Evolutionary conservation across 2,797 vertebrate species (phyloP).

Genomic region (Apogon talboti): DNA sequence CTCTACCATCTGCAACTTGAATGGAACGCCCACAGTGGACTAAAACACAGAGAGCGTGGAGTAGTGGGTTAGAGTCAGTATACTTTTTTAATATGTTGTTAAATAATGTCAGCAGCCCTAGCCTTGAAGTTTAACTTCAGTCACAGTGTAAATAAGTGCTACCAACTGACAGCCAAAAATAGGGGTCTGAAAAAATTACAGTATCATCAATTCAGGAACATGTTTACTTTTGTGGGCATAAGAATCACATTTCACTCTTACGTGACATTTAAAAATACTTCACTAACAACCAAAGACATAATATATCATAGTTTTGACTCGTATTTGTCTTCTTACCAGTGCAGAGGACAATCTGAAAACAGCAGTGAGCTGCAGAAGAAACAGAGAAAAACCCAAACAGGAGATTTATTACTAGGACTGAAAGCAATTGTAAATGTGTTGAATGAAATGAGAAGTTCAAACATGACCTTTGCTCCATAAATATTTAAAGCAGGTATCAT

Average conservation of each 20-base stretch:
- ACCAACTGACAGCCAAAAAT: not conserved
- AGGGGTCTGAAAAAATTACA: not conserved
- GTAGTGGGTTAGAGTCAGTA: not conserved
- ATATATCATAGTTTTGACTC: not conserved
- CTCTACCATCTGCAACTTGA: constrained; percentile 74
- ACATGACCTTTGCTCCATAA: constrained; percentile 15
- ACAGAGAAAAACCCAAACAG: constrained; percentile 17
- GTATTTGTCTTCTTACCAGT: constrained; percentile 69
- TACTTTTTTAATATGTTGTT: not conserved
- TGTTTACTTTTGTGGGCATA: too few species aligned
- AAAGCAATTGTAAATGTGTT: not conserved
- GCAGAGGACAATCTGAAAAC: constrained; percentile 60
- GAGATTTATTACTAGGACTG: constrained; percentile 1
- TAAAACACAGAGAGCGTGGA: constrained; percentile 38
- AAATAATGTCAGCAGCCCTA: not conserved
- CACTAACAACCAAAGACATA: not conserved
- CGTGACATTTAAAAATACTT: not conserved
- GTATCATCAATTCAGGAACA: too few species aligned
- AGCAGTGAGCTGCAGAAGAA: constrained; percentile 63
- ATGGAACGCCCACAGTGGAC: constrained; percentile 73
- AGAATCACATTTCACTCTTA: not conserved
- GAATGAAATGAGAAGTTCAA: constrained; percentile 9
- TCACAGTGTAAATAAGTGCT: not conserved
- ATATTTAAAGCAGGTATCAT: not conserved
- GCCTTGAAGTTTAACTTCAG: constrained; percentile 1